phyloP scores from a whole-genome alignment of 2,113 vertebrate genomes.

The Ailuropoda melanoleuca region DNA sequence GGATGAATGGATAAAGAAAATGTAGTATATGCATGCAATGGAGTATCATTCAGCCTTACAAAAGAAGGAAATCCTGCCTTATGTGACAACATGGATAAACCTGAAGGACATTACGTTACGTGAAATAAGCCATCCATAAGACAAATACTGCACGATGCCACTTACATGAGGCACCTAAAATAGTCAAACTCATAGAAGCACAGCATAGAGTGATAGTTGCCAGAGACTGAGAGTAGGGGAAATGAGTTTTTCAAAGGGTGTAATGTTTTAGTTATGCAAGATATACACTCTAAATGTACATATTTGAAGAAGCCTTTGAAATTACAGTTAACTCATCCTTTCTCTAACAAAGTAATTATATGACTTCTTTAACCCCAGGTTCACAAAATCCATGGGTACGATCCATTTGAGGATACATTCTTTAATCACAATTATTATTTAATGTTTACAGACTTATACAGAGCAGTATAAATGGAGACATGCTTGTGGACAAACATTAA shows the following conservation, averaged over 20 bases:
- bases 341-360: not conserved
- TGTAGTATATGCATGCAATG: accelerated
- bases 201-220: not conserved
- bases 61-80: not conserved
- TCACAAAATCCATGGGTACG: not conserved
- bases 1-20: not conserved
- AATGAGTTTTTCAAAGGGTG: not conserved
- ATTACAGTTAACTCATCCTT: not conserved
- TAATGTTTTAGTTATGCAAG: not conserved
- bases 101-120: not conserved
- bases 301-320: not conserved
- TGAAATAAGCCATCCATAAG: not conserved
- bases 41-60: not conserved
- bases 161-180: not conserved
- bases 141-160: not conserved
- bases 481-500: not conserved
- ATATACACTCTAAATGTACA: not conserved
- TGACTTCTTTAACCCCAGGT: not conserved
- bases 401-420: not conserved
- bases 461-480: not conserved
- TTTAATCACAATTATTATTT: not conserved
- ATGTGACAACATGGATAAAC: not conserved
- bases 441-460: not conserved
- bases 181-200: not conserved
- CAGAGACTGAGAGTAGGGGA: not conserved